These are phyloP conservation scores for Eremobia ochroleuca DNA, from an alignment of 2,888 invertebrate genomes.

Conservation along the genomic window DNA sequence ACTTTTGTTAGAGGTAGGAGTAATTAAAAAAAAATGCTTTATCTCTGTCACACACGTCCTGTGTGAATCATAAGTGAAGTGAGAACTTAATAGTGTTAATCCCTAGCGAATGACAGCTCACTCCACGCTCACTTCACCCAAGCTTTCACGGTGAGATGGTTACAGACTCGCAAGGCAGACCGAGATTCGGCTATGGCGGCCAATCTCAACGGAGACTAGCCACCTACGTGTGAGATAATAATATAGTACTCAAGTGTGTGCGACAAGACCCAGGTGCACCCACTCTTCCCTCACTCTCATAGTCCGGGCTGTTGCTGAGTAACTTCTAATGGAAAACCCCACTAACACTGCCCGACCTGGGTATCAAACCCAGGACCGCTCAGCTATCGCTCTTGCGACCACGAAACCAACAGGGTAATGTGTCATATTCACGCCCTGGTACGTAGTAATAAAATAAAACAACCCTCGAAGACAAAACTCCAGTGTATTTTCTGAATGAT, in stretches of 20 bases:
- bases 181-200: too few relatives aligned
- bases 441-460: not conserved
- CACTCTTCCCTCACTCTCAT: not conserved
- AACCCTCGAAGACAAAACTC: conserved; percentile 2
- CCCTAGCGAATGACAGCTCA: too few relatives aligned
- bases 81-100: too few relatives aligned
- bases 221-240: not conserved
- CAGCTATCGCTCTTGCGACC: not conserved
- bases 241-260: not conserved
- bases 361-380: not conserved
- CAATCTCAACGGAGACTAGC: not conserved
- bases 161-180: too few relatives aligned
- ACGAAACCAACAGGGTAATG: not conserved
- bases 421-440: too few relatives aligned
- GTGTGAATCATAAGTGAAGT: too few relatives aligned
- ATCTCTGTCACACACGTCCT: too few relatives aligned
- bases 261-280: not conserved
- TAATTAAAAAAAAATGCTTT: not conserved
- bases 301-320: not conserved
- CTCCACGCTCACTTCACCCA: too few relatives aligned
- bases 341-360: not conserved
- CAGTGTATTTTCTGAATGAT: conserved; percentile 4
- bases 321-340: not conserved
- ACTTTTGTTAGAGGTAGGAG: too few relatives aligned
- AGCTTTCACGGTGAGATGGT: too few relatives aligned